phyloP scores from a whole-genome alignment of 2,888 invertebrate genomes.

The Athalia circularis region DNA sequence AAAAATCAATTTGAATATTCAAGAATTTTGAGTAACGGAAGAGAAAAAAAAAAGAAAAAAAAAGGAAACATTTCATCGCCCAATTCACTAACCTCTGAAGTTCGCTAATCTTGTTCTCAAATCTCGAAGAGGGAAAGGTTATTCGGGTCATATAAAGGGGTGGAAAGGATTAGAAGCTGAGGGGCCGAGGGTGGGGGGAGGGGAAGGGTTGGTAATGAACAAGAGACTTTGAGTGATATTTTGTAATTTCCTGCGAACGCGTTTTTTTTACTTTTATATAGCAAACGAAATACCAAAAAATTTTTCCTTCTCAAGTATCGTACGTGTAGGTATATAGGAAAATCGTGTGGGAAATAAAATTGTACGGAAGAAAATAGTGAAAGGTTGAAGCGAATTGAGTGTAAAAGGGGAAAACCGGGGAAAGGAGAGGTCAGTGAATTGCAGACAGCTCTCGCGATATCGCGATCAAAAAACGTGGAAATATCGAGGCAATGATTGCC shows the following conservation, averaged over 20 bases:
- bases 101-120: constrained; percentile 4
- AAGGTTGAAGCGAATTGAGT: too few species aligned
- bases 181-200: too few species aligned
- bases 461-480: constrained; percentile 33
- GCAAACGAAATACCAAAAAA: too few species aligned
- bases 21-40: background rate
- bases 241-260: constrained; percentile 1
- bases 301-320: too few species aligned
- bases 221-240: constrained; percentile 35
- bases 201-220: background rate
- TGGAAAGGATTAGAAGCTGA: too few species aligned
- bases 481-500: constrained; percentile 16
- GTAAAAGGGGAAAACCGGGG: background rate
- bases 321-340: too few species aligned
- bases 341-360: too few species aligned
- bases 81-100: background rate
- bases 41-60: background rate
- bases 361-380: too few species aligned
- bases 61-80: background rate
- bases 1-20: background rate
- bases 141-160: constrained; percentile 1
- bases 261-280: too few species aligned
- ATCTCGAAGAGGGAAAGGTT: background rate
- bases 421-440: background rate
- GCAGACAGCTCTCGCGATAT: constrained; percentile 21